Evolutionary conservation across 92 coral and sea anemone species (phyloP).

Genomic region (Actinernus sp.): DNA sequence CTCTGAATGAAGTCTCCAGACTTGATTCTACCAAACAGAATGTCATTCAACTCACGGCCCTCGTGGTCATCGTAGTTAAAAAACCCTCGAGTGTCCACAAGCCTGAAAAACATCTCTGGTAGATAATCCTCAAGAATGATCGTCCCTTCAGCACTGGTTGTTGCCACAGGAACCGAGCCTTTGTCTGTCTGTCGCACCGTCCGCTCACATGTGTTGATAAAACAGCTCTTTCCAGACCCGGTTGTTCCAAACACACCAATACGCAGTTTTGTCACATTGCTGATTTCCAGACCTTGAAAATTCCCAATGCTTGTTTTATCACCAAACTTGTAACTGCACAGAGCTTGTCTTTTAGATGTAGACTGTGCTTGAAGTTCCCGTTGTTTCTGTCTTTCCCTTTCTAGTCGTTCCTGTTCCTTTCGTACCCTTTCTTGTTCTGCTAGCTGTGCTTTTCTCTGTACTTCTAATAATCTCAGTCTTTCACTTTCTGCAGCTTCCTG

Average conservation of each 20-base stretch:
- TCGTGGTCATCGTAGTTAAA: constrained; percentile 45
- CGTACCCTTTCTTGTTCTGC: constrained; percentile 14
- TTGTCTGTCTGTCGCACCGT: constrained; percentile 40
- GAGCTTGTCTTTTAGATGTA: constrained; percentile 25
- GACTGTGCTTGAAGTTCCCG: constrained; percentile 38
- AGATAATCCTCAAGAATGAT: constrained; percentile 59
- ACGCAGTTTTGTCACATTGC: constrained; percentile 54
- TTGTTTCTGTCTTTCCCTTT: constrained; percentile 13
- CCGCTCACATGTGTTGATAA: constrained; percentile 64
- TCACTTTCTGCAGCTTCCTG: constrained; percentile 15
- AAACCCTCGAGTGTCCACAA: constrained; percentile 71
- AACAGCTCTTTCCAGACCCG: constrained; percentile 76
- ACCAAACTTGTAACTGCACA: constrained; percentile 59
- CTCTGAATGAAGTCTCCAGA: constrained; percentile 50
- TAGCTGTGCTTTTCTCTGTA: constrained; percentile 6
- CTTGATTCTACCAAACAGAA: constrained; percentile 34
- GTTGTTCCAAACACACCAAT: constrained; percentile 74
- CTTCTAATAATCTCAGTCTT: constrained; percentile 19
- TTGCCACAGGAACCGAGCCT: constrained; percentile 37
- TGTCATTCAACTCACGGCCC: constrained; percentile 45
- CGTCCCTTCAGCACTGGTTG: constrained; percentile 57
- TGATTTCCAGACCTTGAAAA: constrained; percentile 49
- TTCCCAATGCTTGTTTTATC: constrained; percentile 42
- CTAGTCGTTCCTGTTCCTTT: constrained; percentile 30
- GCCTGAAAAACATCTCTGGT: constrained; percentile 45